These are phyloP conservation scores for Lordiphosa mommai DNA, from an alignment of 1,140 invertebrate genomes.

Conservation along the genomic window DNA sequence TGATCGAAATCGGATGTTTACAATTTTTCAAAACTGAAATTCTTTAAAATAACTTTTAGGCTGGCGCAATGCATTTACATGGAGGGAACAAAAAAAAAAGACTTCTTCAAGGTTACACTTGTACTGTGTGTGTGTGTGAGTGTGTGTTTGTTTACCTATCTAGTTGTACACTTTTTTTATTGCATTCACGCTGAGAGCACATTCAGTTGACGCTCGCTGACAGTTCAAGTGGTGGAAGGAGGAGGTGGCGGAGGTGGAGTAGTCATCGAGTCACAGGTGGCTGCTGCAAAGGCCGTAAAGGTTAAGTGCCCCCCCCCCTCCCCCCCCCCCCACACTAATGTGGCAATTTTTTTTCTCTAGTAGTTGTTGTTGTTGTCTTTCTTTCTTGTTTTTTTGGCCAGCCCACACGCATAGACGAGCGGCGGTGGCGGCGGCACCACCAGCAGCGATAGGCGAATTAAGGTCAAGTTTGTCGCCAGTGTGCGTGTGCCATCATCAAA, in stretches of 20 bases:
- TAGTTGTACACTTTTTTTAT: neutral
- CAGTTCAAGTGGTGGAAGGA: neutral
- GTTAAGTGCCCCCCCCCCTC: conserved; percentile 42
- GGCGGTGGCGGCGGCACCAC: neutral
- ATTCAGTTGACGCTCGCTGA: conserved; percentile 6
- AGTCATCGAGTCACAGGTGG: conserved; percentile 7
- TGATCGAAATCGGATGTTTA: neutral
- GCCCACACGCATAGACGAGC: conserved; percentile 33
- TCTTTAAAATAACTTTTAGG: conserved; percentile 13
- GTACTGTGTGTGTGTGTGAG: neutral
- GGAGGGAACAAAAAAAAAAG: too few relatives aligned
- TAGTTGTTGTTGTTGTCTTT: conserved; percentile 8
- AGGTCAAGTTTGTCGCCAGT: conserved; percentile 48
- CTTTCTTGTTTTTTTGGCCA: conserved; percentile 3
- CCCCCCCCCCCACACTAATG: too few relatives aligned
- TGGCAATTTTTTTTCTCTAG: conserved; percentile 25
- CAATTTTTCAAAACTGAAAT: conserved; percentile 8
- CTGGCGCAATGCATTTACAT: conserved; percentile 1
- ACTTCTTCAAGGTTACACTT: too few relatives aligned
- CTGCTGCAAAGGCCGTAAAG: conserved; percentile 24
- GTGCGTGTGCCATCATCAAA: conserved; percentile 34
- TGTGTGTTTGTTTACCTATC: neutral
- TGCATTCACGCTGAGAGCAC: too few relatives aligned
- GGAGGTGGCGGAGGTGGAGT: conserved; percentile 7
- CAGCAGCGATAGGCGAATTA: conserved; percentile 38